Evolutionary conservation across 2,113 vertebrate species (phyloP), one percentile per base, ranked within the genome.

Genomic region (Chaetops frenatus): DNA sequence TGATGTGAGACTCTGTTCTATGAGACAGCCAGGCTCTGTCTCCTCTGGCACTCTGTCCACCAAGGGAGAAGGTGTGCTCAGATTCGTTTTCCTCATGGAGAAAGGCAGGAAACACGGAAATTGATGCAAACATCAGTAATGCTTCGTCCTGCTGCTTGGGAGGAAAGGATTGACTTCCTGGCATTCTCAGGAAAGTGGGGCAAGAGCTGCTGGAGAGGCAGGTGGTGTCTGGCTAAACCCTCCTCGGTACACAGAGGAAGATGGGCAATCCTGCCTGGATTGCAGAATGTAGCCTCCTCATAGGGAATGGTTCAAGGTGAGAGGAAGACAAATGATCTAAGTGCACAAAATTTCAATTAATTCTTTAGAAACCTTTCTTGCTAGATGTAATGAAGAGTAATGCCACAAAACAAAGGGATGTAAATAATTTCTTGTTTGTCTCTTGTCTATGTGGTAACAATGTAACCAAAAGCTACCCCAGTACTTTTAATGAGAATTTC

Each of bases 1-100:
- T 45, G 6, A 10, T 0, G 1, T 51, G 28, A 62, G 48, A 24
- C 45, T 15, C 24, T 0, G 0, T 47, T 22, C 40, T 13, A 21
- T 50, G 82, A 12, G 77, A 67, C 35, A 73, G 66, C 8, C 33
- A 3, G 8, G 4, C 20, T 51, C 57, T 11, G 38, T 69, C 61
- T 76, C 15, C 25, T 23, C 51, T 47, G 82, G 44, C 2, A 2
- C 54, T 51, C 73, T 22, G 36, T 28, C 73, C n/a, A 58, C 31
- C 4, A 1, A 35, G 62, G 74, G 66, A 40, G 61, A 35, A 73
- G 29, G 15, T 73, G 50, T 62, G 15, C 51, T 77, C 57, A 64
- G 42, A 60, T 44, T 84, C 25, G 11, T 14, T 29, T 36, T 65
- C 25, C 29, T 65, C n/a, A 4, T 5, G 21, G 53, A 69, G 78